Evolutionary conservation across 2,113 vertebrate genomes (phyloP).

Genomic region (Podarcis muralis): DNA sequence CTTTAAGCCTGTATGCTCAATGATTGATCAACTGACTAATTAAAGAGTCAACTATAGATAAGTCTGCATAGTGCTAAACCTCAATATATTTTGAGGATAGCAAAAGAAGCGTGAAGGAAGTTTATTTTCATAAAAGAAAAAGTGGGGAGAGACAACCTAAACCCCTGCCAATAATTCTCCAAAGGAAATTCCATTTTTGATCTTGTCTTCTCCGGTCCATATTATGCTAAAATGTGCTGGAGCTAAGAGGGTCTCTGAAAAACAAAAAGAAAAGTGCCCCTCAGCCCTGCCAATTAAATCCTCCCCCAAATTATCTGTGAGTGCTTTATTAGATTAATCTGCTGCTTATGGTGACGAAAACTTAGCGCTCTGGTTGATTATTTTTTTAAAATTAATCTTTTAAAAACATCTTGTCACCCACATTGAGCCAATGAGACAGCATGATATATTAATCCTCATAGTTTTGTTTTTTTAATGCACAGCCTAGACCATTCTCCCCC

Average conservation of each 20-base stretch:
- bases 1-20: background rate
- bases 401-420: background rate
- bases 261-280: background rate
- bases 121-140: background rate
- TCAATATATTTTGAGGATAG: background rate
- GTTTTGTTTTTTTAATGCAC: background rate
- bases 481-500: background rate
- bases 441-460: background rate
- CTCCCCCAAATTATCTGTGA: background rate
- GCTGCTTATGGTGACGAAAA: background rate
- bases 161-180: no score
- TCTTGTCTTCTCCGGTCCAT: background rate
- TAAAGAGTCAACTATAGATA: background rate
- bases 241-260: background rate
- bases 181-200: background rate
- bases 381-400: conserved; percentile 31
- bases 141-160: background rate
- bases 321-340: background rate
- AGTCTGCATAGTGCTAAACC: background rate
- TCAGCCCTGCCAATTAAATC: no score
- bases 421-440: no score
- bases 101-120: background rate
- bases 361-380: conserved; percentile 42
- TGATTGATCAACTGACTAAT: background rate
- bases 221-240: no score